Conservation (phyloP, 2,797 vertebrate genomes). For the Poeciliopsis infans region DNA sequence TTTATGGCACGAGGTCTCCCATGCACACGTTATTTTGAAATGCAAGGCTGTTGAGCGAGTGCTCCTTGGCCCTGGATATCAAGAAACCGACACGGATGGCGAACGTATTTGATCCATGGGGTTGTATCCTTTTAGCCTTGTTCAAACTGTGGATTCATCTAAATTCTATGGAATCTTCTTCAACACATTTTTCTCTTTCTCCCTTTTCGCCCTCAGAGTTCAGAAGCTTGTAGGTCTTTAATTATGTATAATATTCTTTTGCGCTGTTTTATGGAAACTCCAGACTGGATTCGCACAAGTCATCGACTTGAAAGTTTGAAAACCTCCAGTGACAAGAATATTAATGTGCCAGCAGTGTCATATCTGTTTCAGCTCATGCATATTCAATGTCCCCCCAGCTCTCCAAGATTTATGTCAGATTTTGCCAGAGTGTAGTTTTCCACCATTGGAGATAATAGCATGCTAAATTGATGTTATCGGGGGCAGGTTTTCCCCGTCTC, state of each 20-base stretch:
- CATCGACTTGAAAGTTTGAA: slow-evolving; percentile 99
- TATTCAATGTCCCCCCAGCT: slow-evolving; percentile 94
- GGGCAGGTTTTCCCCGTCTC: slow-evolving; percentile 80
- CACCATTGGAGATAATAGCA: slow-evolving; percentile 99
- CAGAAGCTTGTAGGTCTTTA: slow-evolving; percentile 89
- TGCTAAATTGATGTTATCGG: slow-evolving; percentile 99
- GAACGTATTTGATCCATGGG: slow-evolving; percentile 68
- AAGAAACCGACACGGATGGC: slow-evolving; percentile 63
- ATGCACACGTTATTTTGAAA: slow-evolving; percentile 62
- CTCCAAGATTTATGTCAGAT: slow-evolving; percentile 99
- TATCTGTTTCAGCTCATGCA: slow-evolving; percentile 99
- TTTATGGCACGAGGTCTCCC: slow-evolving; percentile 45
- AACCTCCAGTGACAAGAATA: slow-evolving; percentile 99
- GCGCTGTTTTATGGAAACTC: slow-evolving; percentile 93
- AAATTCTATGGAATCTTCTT: slow-evolving; percentile 79
- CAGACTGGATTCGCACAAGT: slow-evolving; percentile 95
- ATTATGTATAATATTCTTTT: slow-evolving; percentile 92
- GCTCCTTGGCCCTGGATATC: slow-evolving; percentile 62
- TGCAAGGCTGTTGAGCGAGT: slow-evolving; percentile 53
- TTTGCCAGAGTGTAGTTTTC: slow-evolving; percentile 99
- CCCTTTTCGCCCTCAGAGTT: slow-evolving; percentile 79
- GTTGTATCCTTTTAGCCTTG: slow-evolving; percentile 68
- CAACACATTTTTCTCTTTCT: slow-evolving; percentile 73
- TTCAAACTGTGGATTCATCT: slow-evolving; percentile 81
- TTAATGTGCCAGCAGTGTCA: slow-evolving; percentile 99